Conservation (phyloP, 2,888 invertebrate genomes). For the Liposcelis brunnea region DNA sequence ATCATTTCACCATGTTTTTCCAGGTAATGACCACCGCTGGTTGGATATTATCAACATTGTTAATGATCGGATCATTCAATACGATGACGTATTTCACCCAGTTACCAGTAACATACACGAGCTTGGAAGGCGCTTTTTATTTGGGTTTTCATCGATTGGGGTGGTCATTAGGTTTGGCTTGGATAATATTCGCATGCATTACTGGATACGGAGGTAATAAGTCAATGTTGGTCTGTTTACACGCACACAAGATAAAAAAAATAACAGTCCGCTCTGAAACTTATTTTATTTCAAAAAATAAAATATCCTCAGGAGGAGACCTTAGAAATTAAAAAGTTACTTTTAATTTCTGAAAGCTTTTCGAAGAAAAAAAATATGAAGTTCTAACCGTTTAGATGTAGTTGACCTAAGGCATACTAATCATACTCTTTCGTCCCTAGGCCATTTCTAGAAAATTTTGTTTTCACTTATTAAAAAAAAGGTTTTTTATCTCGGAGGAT, state of each 20-base stretch:
- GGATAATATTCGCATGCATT: constrained; percentile 31
- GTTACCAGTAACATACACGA: constrained; percentile 16
- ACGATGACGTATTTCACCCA: constrained; percentile 1
- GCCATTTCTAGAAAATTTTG: no score
- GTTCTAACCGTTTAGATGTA: no score
- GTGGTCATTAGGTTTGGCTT: constrained; percentile 30
- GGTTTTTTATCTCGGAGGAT: no score
- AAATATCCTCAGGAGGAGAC: no score
- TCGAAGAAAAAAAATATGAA: no score
- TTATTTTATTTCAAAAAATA: neutral
- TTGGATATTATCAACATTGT: neutral
- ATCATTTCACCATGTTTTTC: no score
- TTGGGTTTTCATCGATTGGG: constrained; percentile 26
- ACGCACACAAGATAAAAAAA: neutral
- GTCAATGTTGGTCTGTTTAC: neutral
- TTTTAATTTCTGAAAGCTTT: no score
- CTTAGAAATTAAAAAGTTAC: no score
- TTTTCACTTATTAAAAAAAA: no score
- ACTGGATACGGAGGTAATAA: constrained; percentile 31
- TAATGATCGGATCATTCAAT: neutral
- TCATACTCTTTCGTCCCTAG: no score
- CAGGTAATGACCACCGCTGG: neutral
- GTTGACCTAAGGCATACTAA: no score
- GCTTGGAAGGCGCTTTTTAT: constrained; percentile 22
- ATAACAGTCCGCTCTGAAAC: neutral